Percentiles rank a stretch among this genome's conserved stretches.
Evolutionary conservation across 2,888 invertebrate genomes (phyloP).

Genomic region (Amphimallon solstitiale): DNA sequence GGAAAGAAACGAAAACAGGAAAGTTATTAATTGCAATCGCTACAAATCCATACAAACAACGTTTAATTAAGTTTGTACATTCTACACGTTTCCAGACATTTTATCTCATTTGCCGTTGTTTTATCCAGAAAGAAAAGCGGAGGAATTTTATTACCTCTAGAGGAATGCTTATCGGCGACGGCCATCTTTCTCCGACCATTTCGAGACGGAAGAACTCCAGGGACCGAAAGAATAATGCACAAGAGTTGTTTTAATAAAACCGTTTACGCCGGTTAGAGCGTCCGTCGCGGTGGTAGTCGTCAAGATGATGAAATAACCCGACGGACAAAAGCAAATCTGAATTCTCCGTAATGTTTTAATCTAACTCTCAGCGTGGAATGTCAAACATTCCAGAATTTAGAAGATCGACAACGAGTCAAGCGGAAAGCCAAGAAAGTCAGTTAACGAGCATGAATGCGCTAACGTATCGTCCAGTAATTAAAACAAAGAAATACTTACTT

Average conservation of each 20-base stretch:
- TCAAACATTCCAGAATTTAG: conserved; percentile 20
- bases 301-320: conserved; percentile 2
- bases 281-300: no score
- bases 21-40: no score
- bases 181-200: conserved; percentile 2
- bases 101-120: background rate
- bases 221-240: background rate
- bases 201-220: background rate
- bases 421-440: no score
- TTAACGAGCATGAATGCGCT: no score
- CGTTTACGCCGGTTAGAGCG: background rate
- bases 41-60: no score
- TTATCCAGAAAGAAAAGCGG: background rate
- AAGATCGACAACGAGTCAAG: background rate
- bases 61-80: background rate
- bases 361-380: conserved; percentile 4
- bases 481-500: no score
- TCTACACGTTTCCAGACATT: background rate
- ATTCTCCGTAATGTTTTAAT: conserved; percentile 26
- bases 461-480: no score
- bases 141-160: conserved; percentile 12
- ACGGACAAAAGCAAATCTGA: conserved; percentile 7
- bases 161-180: conserved; percentile 5
- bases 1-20: no score
- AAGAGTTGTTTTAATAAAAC: conserved; percentile 15